phyloP scores from a whole-genome alignment of 92 coral and sea anemone species.

The Porites lobata region DNA sequence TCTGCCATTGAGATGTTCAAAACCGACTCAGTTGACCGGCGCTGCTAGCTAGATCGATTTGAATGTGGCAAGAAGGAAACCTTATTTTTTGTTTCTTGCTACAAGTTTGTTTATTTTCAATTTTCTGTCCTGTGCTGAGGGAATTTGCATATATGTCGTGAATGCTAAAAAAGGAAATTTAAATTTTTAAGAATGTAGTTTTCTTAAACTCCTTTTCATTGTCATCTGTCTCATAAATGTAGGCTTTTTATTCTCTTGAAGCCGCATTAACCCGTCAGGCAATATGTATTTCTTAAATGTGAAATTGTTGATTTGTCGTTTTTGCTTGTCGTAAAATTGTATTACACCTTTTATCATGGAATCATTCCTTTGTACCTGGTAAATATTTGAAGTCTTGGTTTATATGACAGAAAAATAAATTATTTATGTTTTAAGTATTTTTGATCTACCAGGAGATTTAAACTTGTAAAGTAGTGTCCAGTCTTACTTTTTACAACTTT shows the following conservation, averaged over 20 bases:
- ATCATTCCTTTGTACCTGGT: slow-evolving; percentile 50
- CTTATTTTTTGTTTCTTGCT: slow-evolving; percentile 17
- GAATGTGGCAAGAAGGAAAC: not conserved
- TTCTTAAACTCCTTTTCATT: not conserved
- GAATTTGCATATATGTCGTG: slow-evolving; percentile 42
- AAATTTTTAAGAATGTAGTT: slow-evolving; percentile 24
- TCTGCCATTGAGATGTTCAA: not conserved
- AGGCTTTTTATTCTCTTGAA: not conserved
- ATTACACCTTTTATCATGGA: slow-evolving; percentile 1
- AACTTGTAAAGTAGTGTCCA: not conserved
- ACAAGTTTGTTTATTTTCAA: slow-evolving; percentile 24
- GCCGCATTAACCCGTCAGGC: no score
- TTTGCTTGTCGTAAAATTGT: slow-evolving; percentile 5
- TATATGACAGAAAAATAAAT: slow-evolving; percentile 46
- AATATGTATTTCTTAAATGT: no score
- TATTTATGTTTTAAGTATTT: slow-evolving; percentile 24
- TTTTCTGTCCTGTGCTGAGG: slow-evolving; percentile 6
- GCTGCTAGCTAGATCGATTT: not conserved
- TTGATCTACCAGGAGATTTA: not conserved
- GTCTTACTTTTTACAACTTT: not conserved
- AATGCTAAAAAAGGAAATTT: slow-evolving; percentile 26
- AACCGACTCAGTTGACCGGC: not conserved
- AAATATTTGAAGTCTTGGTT: slow-evolving; percentile 48
- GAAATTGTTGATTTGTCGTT: slow-evolving; percentile 8
- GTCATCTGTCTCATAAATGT: not conserved